Base-by-base conservation (phyloP, 2,113 vertebrate genomes). In the Holacanthus passer region DNA sequence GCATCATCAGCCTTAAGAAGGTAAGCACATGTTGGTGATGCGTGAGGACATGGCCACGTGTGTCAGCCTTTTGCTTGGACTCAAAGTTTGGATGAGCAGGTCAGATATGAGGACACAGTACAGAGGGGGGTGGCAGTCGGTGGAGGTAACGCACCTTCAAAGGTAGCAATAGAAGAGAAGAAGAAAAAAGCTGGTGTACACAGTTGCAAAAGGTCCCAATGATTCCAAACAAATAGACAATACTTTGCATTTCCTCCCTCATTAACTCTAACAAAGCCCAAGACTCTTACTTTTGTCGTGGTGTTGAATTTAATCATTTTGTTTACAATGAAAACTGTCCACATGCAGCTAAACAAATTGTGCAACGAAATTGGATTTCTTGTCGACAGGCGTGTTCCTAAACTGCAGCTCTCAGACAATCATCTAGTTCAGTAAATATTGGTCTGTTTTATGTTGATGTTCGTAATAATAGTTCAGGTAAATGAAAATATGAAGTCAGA, bases 1-100 rank as follows among this genome's bases (percentile, higher is more conserved):
- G 98, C 53, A 95, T 99, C 91, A 93, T 99, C 91, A 96, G 95
- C 19, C 95, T 99, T 67, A 98, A 95, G 86, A 99, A 99, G 97
- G 98, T 99, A 87, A 74, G 31, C 5, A 13, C 0, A 27, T 1
- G 12, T 20, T 16, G n/a, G 14, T 2, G n/a, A 20, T 6, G 8
- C 7, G 31, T 20, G 8, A 32, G 13, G 12, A 50, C 47, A 62
- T 22, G 17, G 13, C 4, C 19, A 14, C 13, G 24, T 27, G 8
- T 27, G 14, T 32, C 48, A 10, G 65, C 0, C 7, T 32, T 31
- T 31, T 63, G 11, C 14, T 7, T 59, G 10, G 4, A 31, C 5
- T 6, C 13, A 19, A n/a, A n/a, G n/a, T n/a, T n/a, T n/a, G n/a
- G n/a, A n/a, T n/a, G n/a, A n/a, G n/a, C n/a, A n/a, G n/a, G n/a